Base-by-base conservation (phyloP, 64 coral and sea anemone genomes). In the Stichodactyla mertensii region DNA sequence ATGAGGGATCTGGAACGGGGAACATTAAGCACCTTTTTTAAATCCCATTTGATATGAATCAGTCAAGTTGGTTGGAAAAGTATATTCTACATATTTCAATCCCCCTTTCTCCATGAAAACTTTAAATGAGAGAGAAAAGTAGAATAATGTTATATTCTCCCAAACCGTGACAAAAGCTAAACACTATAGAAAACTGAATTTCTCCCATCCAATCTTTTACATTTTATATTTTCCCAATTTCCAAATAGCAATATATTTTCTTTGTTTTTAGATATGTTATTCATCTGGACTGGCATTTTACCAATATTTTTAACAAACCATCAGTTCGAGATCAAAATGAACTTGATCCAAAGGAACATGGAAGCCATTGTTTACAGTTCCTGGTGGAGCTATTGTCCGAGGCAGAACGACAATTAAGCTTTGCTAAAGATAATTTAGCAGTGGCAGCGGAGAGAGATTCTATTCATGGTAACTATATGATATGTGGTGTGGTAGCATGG, bases 241-340 rank as follows among this genome's bases (percentile, higher is more conserved):
- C 36, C 36, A 45, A 45, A 36, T 36, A 6, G 62, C 22, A 6
- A 8, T 0, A 66, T 84, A 52, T 84, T 11, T 57, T 55, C 19
- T 84, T 10, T 84, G 22, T 31, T 56, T 84, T 16, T 60, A 84
- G 82, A 55, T 84, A 84, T 15, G 82, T 56, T 0, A 11, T 84
- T 84, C n/a, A 58, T 16, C 18, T 84, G 19, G 53, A 23, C 45
- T 84, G 82, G 82, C 36, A 56, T n/a, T 10, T 84, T 18, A 57
- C 10, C 4, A 52, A 58, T 31, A 60, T 84, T 26, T 84, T 84
- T 15, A n/a, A 52, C 16, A 7, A 79, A 1, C 27, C 51, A 51
- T 51, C 77, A 16, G 31, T 52, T 6, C 27, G 16, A 79, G 12
- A 24, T 79, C 16, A 51, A 79, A 79, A 7, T 19, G 16, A 79